Evolutionary conservation across 2,113 vertebrate species (phyloP).

Genomic region (Oreochromis spilurus): DNA sequence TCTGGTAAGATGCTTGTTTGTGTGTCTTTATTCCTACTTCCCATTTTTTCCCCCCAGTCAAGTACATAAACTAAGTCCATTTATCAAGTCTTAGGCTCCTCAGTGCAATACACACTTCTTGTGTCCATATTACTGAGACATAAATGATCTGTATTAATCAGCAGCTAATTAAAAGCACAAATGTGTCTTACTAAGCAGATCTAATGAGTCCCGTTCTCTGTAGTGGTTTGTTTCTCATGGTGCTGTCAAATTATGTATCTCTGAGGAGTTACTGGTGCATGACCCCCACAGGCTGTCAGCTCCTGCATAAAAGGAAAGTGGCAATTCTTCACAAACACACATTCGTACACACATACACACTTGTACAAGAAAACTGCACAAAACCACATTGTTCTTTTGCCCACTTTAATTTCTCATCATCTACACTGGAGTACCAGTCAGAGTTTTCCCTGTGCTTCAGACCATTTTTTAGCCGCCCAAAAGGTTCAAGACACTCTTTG

Average conservation of each 20-base stretch:
- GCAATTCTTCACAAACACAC: background rate
- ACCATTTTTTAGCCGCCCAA: background rate
- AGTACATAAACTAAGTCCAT: slow-evolving; percentile 8
- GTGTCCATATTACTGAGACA: slow-evolving; percentile 12
- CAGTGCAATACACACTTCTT: background rate
- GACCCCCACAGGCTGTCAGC: slow-evolving; percentile 31
- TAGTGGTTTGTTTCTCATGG: slow-evolving; percentile 13
- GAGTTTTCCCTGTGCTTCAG: background rate
- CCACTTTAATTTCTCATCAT: slow-evolving; percentile 7
- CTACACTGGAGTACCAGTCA: background rate
- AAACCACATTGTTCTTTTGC: background rate
- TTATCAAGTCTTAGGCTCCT: background rate
- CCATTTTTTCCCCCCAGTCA: background rate
- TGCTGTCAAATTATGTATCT: slow-evolving; percentile 35
- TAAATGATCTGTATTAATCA: slow-evolving; percentile 52
- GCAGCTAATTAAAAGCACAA: slow-evolving; percentile 47
- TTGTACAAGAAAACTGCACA: background rate
- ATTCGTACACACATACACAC: background rate
- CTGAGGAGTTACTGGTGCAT: slow-evolving; percentile 24
- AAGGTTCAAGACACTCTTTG: background rate
- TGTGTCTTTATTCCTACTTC: background rate
- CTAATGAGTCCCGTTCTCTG: slow-evolving; percentile 39
- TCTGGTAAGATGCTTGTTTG: background rate
- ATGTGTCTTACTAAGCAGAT: slow-evolving; percentile 49
- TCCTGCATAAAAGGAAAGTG: background rate